These are phyloP conservation scores for Heliothis virescens DNA, from an alignment of 1,140 invertebrate genomes.

Conservation along the genomic window DNA sequence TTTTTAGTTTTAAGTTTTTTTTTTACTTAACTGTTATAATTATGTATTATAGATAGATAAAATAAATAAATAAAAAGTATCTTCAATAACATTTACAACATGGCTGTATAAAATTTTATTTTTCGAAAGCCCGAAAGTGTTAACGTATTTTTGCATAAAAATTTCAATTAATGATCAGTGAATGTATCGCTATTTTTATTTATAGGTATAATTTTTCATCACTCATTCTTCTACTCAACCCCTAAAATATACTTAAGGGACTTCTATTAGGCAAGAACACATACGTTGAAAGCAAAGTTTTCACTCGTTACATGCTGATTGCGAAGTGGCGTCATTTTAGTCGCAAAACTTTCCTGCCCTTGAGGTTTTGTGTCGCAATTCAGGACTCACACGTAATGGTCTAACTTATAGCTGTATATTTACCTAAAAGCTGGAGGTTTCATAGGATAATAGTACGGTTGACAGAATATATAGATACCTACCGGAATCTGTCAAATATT, in stretches of 20 bases:
- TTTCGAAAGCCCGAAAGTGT: too few species aligned
- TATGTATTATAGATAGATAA: too few species aligned
- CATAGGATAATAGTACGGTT: neutral
- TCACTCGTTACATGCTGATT: neutral
- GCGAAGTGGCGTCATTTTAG: neutral
- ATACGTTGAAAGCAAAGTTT: conserved; percentile 13
- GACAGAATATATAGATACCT: neutral
- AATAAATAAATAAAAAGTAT: too few species aligned
- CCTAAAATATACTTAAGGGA: conserved; percentile 4
- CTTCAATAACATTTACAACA: too few species aligned
- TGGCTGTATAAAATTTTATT: too few species aligned
- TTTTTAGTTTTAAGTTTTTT: too few species aligned
- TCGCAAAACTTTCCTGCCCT: conserved; percentile 1
- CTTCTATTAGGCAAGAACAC: neutral
- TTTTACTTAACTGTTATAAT: too few species aligned
- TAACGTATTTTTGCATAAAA: too few species aligned
- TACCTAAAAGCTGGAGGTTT: neutral
- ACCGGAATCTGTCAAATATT: too few species aligned
- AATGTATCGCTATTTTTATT: too few species aligned
- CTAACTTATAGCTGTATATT: neutral
- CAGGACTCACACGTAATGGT: neutral
- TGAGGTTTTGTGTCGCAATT: neutral
- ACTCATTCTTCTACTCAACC: neutral
- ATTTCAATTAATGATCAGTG: too few species aligned
- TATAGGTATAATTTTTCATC: neutral